phyloP scores from a whole-genome alignment of 1,140 invertebrate species.

The Magallana gigas region DNA sequence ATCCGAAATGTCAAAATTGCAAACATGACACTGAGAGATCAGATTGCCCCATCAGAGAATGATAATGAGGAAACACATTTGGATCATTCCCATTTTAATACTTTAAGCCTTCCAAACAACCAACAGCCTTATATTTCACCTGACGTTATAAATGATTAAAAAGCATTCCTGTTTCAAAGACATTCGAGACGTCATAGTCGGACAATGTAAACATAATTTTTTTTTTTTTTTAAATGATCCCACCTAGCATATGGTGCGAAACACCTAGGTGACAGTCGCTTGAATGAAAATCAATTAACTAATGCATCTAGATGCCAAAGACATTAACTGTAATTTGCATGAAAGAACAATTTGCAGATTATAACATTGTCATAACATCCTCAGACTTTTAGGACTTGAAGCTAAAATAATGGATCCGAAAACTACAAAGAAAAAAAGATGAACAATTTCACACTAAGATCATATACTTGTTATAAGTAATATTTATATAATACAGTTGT shows the following conservation, averaged over 20 bases:
- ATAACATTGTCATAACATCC: slow-evolving; percentile 8
- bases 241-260: neutral
- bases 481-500: too few species aligned
- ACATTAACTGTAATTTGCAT: neutral
- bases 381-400: too few species aligned
- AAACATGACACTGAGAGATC: neutral
- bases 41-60: neutral
- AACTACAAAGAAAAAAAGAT: too few species aligned
- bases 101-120: neutral
- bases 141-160: slow-evolving; percentile 33
- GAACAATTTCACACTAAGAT: too few species aligned
- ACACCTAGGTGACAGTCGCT: neutral
- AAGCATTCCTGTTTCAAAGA: slow-evolving; percentile 5
- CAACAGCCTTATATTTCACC: slow-evolving; percentile 5
- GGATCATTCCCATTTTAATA: neutral
- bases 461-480: too few species aligned
- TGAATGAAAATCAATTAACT: slow-evolving; percentile 35
- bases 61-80: slow-evolving; percentile 2
- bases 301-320: neutral
- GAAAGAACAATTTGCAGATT: neutral
- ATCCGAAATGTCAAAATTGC: neutral
- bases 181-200: neutral
- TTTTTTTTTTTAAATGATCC: neutral
- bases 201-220: slow-evolving; percentile 10
- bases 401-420: too few species aligned